A percentile compares a stretch with the other conserved stretches of the same genome.
Evolutionary conservation across 2,113 vertebrate species (phyloP).

Genomic region (Salminus brasiliensis): DNA sequence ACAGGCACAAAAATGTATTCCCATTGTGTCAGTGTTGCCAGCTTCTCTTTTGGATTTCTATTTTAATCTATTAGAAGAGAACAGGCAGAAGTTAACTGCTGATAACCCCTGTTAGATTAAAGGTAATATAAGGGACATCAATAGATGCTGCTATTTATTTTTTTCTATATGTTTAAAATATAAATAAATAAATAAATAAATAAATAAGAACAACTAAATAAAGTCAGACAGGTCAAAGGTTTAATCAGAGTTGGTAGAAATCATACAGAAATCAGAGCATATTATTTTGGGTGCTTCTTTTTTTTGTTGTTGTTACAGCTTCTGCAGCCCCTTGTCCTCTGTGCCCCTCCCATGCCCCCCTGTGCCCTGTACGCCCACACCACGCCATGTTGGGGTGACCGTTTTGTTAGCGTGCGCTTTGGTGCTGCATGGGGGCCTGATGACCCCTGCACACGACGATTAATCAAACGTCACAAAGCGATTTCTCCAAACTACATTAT

Average conservation of each 20-base stretch:
- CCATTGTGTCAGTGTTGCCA: constrained; percentile 49
- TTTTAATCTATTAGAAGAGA: constrained; percentile 37
- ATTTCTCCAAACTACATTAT: constrained; percentile 54
- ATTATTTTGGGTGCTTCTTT: constrained; percentile 27
- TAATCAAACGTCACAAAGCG: constrained; percentile 55
- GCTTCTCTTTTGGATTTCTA: constrained; percentile 35
- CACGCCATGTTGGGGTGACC: constrained; percentile 44
- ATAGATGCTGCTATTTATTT: not conserved
- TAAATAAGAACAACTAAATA: too few species aligned
- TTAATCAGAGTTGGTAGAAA: not conserved
- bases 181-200: not conserved
- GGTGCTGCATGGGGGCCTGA: constrained; percentile 48
- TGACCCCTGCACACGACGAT: constrained; percentile 56
- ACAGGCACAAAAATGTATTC: constrained; percentile 54
- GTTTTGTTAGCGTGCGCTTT: constrained; percentile 51
- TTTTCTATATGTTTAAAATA: not conserved
- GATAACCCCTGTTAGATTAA: constrained; percentile 1
- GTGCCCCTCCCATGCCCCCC: constrained; percentile 27
- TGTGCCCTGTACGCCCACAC: constrained; percentile 51
- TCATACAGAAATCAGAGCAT: not conserved
- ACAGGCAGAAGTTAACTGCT: constrained; percentile 37
- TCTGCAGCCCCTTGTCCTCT: constrained; percentile 35
- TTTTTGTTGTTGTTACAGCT: constrained; percentile 20
- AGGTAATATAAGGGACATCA: not conserved
- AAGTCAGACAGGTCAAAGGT: not conserved